phyloP scores from a whole-genome alignment of 2,797 vertebrate genomes.

The Rhynchotus rufescens region DNA sequence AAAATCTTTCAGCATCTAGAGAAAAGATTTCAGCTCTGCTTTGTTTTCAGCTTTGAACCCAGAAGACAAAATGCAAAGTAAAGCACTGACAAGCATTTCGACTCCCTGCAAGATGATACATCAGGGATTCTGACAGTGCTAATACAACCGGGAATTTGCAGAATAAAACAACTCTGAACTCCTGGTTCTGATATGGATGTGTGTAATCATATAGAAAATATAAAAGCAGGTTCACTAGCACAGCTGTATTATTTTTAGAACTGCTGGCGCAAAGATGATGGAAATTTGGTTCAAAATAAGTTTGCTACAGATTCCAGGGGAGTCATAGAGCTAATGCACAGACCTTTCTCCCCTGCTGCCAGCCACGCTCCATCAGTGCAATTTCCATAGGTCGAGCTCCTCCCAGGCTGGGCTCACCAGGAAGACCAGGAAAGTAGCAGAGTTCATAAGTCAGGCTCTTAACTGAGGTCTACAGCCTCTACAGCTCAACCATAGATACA shows the following conservation, averaged over 20 bases:
- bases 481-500: background rate
- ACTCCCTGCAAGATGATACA: constrained; percentile 54
- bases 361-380: fast-evolving
- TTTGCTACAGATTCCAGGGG: background rate
- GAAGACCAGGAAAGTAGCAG: background rate
- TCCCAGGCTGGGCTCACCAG: background rate
- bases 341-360: background rate
- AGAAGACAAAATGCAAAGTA: constrained; percentile 58
- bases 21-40: constrained; percentile 37
- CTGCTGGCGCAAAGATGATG: background rate
- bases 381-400: background rate
- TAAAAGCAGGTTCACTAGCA: background rate
- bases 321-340: fast-evolving
- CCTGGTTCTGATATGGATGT: background rate
- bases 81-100: constrained; percentile 45
- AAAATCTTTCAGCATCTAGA: constrained; percentile 47
- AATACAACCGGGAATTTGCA: background rate
- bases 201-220: background rate
- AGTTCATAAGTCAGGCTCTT: fast-evolving
- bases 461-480: fast-evolving
- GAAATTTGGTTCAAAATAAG: background rate
- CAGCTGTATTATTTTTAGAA: background rate
- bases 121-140: constrained; percentile 28
- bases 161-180: background rate
- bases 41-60: constrained; percentile 37